Base-by-base conservation (phyloP, 2,113 vertebrate genomes). In the Otis tarda region DNA sequence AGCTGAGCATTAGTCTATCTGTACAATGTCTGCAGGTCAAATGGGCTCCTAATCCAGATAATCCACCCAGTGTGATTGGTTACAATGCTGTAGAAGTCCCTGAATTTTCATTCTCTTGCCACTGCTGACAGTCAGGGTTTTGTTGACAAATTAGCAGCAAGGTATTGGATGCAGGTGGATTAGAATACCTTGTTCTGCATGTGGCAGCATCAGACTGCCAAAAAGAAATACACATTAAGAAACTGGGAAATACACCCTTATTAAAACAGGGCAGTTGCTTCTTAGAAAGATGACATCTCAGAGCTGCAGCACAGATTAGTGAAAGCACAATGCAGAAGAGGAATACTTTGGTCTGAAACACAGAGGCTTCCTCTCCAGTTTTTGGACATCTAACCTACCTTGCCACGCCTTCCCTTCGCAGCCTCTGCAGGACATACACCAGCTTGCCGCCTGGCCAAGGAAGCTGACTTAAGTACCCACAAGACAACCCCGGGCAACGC, bases 31-130 rank as follows among this genome's bases (percentile, higher is more conserved):
- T 91, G 75, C 87, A 93, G 90, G 91, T 96, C 94, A 95, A 94
- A 95, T 55, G 87, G 84, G 55, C 78, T 97, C 53, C 83, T 95
- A 97, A 97, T 95, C 94, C 95, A 95, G 91, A 94, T 93, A 97
- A 97, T 95, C 95, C 91, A 76, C 25, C 61, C 55, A 52, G 75
- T 90, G 84, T 94, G 91, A 97, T 93, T 94, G 84, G 91, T 88
- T 91, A 80, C 82, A 89, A 74, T 90, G 93, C 84, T 74, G 78
- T 4, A 83, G 87, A 97, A 97, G 95, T 94, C 94, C 89, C 61
- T 84, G 93, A 89, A 87, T 93, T 95, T 95, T 86, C 75, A 71
- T 95, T 94, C 79, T 95, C 78, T 57, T 94, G 81, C 75, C 67
- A 45, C 61, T 64, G 61, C 70, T 85, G 84, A 87, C 90, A 94